A percentile compares a stretch with the other conserved stretches of the same genome.
Evolutionary conservation across 1,140 invertebrate species (phyloP).

Genomic region (Drosophila sproati): DNA sequence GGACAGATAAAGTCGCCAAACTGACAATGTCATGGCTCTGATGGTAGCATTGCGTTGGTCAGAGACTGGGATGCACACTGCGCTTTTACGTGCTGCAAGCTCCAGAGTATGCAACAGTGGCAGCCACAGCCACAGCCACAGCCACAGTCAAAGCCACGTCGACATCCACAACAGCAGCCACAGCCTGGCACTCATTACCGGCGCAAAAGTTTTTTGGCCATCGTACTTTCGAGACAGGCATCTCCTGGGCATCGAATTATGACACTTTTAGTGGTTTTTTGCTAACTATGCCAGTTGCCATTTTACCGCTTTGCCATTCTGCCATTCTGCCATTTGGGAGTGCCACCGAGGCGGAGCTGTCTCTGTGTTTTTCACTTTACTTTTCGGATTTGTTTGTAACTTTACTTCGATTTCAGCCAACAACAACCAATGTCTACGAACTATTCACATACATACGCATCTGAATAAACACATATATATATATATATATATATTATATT

Average conservation of each 20-base stretch:
- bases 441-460: neutral
- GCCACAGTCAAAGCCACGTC: too few species aligned
- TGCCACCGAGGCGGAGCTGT: constrained; percentile 29
- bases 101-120: neutral
- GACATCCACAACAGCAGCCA: neutral
- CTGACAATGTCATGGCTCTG: constrained; percentile 20
- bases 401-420: constrained; percentile 76
- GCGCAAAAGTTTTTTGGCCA: constrained; percentile 72
- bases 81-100: neutral
- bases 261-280: constrained; percentile 84
- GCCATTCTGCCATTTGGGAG: constrained; percentile 7
- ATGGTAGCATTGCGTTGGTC: neutral
- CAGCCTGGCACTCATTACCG: constrained; percentile 69
- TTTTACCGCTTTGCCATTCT: neutral
- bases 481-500: constrained; percentile 11
- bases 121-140: neutral
- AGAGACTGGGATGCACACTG: constrained; percentile 63
- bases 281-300: constrained; percentile 59
- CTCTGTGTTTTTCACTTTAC: constrained; percentile 64
- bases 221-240: constrained; percentile 77
- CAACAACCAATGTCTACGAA: constrained; percentile 32
- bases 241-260: constrained; percentile 84
- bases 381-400: constrained; percentile 69
- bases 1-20: neutral
- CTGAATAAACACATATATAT: neutral